Evolutionary conservation across 2,888 invertebrate genomes (phyloP), one percentile per base, ranked within the genome.

Genomic region (Polydrusus tereticollis): DNA sequence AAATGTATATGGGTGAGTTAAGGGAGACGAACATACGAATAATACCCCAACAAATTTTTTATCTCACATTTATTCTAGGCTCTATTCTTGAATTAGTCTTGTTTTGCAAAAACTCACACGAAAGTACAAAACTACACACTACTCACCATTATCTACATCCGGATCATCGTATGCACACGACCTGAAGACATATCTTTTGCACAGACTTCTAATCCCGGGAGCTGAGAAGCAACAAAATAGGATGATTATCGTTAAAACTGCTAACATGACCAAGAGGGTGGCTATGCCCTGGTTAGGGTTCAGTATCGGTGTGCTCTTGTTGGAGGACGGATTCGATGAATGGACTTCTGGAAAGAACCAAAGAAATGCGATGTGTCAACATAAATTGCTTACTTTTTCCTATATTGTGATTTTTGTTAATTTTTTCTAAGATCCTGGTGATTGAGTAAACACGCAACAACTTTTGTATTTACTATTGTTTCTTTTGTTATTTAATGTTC

Each of bases 171-270:
- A 82, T 1, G 84, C 83, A 77, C 87, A 87, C 73, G 86, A 85
- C 73, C 86, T 85, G 79, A 87, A 85, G 29, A 85, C 79, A 74
- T 83, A 83, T 74, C 82, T 79, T 72, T 82, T 82, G 79, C 88
- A 88, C 60, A 88, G 83, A 8, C 86, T 85, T 63, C 88, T 82
- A 62, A 88, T 87, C 75, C 88, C 88, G 3, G 89, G 89, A 0
- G 88, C 88, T 0, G 89, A 88, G 85, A 89, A 89, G 79, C 88
- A 89, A 80, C 88, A 89, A 77, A 89, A 89, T 58, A 88, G 84
- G 66, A 89, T 84, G 73, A 89, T 88, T 78, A 89, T 88, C 72
- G 86, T 85, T 66, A 89, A 83, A 23, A 89, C 88, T 3, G 87
- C 87, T 45, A 89, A 84, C 88, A 89, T 89, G 33, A 89, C 88